Base-by-base conservation (phyloP, 2,888 invertebrate genomes). In the Caenorhabditis panamensis region DNA sequence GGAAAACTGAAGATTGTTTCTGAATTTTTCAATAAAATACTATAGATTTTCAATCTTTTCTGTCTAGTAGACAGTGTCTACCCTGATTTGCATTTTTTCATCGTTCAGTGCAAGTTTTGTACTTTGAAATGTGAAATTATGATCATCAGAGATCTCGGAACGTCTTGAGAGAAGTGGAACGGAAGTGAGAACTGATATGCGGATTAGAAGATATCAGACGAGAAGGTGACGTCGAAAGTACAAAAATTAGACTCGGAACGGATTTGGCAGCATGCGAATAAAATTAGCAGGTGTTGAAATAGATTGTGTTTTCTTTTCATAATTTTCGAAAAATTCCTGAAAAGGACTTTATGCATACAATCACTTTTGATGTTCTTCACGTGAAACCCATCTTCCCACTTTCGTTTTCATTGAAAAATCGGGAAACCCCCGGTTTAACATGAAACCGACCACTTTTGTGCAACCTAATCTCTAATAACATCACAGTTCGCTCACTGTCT, bases 11-110 rank as follows among this genome's bases (percentile, higher is more conserved):
- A 66, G 58, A 22, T 66, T 11, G 36, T 54, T 11, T 58, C 67
- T 0, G 79, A 79, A 9, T 31, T 72, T 16, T 49, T 79, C 18
- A 79, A 73, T 58, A 79, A 72, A 79, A 20, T 67, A 44, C 36
- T 78, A 37, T 75, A 28, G 67, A 28, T n/a, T n/a, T 31, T 31
- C 31, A 31, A 31, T 31, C 9, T 6, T 31, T 31, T 31, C 9
- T 31, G 31, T 31, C 9, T 31, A 31, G 31, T 31, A 31, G 31
- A 31, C n/a, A n/a, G n/a, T n/a, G n/a, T n/a, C n/a, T n/a, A n/a
- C n/a, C n/a, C n/a, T n/a, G 31, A 41, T 41, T 41, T 41, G 13
- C 41, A 41, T 41, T 41, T 41, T 16, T 16, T 16, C 41, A 41
- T 9, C 2, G 3, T 41, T 5, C 41, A 41, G 41, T 41, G 41